Percentiles rank a stretch among this genome's conserved stretches.
Evolutionary conservation across 2,113 vertebrate genomes (phyloP).

Genomic region (Callospermophilus lateralis): DNA sequence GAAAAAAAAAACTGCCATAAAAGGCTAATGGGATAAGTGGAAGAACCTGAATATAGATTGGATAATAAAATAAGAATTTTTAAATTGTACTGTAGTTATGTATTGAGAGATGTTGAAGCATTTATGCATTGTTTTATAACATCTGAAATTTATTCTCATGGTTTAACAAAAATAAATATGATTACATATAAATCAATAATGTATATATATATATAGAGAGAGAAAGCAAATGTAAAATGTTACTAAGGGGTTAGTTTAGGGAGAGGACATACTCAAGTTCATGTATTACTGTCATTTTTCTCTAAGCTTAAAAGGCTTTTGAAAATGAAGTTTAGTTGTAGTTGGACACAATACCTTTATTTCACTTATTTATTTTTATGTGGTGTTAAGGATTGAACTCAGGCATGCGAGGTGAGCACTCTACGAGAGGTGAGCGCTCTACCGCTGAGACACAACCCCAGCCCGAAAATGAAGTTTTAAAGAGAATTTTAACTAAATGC

Average conservation of each 20-base stretch:
- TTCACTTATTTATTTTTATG: too few species aligned
- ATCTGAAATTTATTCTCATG: conserved; percentile 19
- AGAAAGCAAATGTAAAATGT: conserved; percentile 19
- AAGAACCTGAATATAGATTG: background rate
- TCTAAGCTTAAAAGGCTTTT: background rate
- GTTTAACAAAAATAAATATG: background rate
- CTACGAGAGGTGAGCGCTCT: too few species aligned
- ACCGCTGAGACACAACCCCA: too few species aligned
- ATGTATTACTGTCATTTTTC: background rate
- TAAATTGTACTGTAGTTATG: background rate
- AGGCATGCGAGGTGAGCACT: too few species aligned
- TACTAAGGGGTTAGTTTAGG: background rate
- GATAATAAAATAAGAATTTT: background rate
- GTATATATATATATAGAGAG: background rate
- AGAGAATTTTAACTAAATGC: conserved; percentile 41
- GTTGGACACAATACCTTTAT: too few species aligned
- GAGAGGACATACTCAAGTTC: background rate
- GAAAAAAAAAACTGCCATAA: background rate
- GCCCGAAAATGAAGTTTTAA: background rate
- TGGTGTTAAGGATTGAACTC: too few species aligned
- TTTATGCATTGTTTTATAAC: background rate
- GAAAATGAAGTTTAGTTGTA: background rate
- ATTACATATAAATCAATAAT: background rate
- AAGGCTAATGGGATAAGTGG: background rate
- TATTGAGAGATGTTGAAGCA: background rate